Conservation (phyloP, 1,140 invertebrate species). For the Brachionus sp. region DNA sequence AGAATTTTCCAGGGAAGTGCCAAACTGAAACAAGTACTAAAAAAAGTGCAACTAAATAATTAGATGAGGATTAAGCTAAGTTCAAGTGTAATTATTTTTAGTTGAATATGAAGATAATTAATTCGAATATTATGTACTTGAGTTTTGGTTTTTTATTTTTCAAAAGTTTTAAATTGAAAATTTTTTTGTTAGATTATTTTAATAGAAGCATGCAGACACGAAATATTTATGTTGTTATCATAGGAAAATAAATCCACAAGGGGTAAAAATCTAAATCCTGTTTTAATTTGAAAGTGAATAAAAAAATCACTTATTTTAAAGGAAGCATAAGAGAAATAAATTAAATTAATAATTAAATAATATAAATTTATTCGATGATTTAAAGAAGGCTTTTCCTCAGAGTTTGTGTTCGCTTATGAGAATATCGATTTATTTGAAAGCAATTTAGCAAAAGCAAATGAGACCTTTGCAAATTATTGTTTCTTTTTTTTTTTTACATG, state of each 20-base stretch:
- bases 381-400: not conserved
- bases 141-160: not conserved
- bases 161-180: not conserved
- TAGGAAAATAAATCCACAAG: not conserved
- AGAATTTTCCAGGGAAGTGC: not conserved
- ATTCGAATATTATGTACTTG: not conserved
- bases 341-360: slow-evolving; percentile 23
- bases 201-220: not conserved
- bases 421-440: slow-evolving; percentile 27
- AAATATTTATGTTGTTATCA: not conserved
- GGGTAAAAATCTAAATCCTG: not conserved
- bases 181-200: not conserved
- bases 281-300: not conserved
- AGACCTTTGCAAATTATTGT: not conserved
- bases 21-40: not conserved
- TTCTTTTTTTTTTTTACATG: not conserved
- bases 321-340: slow-evolving; percentile 26
- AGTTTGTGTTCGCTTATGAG: not conserved
- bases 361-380: slow-evolving; percentile 11
- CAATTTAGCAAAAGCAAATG: not conserved
- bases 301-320: not conserved
- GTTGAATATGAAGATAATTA: not conserved
- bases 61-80: not conserved
- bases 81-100: too few species aligned
- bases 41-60: not conserved